A percentile compares a stretch with the other conserved stretches of the same genome.
phyloP scores from a whole-genome alignment of 1,140 invertebrate genomes.

The Ceratina australensis region DNA sequence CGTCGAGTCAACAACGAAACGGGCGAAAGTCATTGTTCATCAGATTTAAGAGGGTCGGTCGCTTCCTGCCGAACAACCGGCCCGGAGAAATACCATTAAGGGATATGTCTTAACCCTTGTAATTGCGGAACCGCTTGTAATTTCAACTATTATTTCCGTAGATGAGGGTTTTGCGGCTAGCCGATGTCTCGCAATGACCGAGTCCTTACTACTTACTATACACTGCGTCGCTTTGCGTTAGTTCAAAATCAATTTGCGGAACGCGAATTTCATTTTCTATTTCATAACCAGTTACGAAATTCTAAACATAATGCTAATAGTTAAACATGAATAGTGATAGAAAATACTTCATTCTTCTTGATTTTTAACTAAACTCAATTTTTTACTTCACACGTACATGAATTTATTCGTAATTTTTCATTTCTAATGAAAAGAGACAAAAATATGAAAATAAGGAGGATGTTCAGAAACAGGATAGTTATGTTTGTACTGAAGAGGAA shows the following conservation, averaged over 20 bases:
- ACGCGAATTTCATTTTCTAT: too few species aligned
- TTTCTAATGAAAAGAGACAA: neutral
- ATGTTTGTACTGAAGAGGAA: constrained; percentile 6
- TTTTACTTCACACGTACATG: too few species aligned
- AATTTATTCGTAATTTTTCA: too few species aligned
- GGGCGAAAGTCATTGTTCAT: constrained; percentile 33
- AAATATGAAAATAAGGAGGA: neutral
- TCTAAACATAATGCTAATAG: too few species aligned
- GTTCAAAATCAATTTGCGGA: too few species aligned
- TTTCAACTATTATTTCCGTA: constrained; percentile 41
- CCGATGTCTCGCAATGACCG: constrained; percentile 17
- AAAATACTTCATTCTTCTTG: too few species aligned
- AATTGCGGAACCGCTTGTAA: constrained; percentile 54
- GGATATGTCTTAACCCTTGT: constrained; percentile 58
- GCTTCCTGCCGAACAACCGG: constrained; percentile 33
- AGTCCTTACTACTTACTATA: too few species aligned
- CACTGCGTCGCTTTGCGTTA: too few species aligned
- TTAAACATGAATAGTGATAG: too few species aligned
- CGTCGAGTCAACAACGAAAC: constrained; percentile 48
- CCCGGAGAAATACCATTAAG: constrained; percentile 43
- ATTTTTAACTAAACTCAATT: too few species aligned
- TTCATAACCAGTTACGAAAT: too few species aligned
- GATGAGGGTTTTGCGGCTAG: neutral
- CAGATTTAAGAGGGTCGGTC: constrained; percentile 46
- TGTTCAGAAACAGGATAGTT: neutral